These are phyloP conservation scores for Cotesia chilonis DNA, from an alignment of 1,140 invertebrate genomes.

Conservation along the genomic window DNA sequence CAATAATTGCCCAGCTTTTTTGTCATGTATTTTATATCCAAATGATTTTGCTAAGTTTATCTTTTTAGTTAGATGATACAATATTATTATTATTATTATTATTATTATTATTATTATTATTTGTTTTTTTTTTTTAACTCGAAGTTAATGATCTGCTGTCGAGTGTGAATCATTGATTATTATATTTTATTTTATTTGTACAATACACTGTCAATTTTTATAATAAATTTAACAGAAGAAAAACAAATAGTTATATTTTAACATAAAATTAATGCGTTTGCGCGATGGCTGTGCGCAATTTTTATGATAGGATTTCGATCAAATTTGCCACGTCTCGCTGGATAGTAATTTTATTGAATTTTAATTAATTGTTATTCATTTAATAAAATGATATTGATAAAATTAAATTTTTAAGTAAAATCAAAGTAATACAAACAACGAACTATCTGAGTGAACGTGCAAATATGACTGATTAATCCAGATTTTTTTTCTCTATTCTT, in stretches of 20 bases:
- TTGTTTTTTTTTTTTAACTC: not conserved
- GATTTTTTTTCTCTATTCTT: slow-evolving; percentile 43
- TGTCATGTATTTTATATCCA: slow-evolving; percentile 23
- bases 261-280: slow-evolving; percentile 16
- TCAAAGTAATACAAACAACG: slow-evolving; percentile 22
- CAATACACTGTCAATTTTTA: slow-evolving; percentile 6
- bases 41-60: slow-evolving; percentile 7
- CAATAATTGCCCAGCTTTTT: slow-evolving; percentile 28
- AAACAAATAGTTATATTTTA: not conserved
- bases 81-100: not conserved
- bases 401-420: not conserved
- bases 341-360: slow-evolving; percentile 11
- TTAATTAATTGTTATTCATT: slow-evolving; percentile 31
- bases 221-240: slow-evolving; percentile 16
- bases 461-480: slow-evolving; percentile 31
- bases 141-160: not conserved
- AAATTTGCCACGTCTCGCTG: not conserved
- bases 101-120: not conserved
- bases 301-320: slow-evolving; percentile 13
- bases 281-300: slow-evolving; percentile 33
- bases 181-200: slow-evolving; percentile 9
- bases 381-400: no score
- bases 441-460: slow-evolving; percentile 17
- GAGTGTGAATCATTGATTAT: slow-evolving; percentile 15
- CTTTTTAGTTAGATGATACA: no score